Evolutionary conservation across 1,140 invertebrate species (phyloP).

Genomic region (Anthonomus grandis): DNA sequence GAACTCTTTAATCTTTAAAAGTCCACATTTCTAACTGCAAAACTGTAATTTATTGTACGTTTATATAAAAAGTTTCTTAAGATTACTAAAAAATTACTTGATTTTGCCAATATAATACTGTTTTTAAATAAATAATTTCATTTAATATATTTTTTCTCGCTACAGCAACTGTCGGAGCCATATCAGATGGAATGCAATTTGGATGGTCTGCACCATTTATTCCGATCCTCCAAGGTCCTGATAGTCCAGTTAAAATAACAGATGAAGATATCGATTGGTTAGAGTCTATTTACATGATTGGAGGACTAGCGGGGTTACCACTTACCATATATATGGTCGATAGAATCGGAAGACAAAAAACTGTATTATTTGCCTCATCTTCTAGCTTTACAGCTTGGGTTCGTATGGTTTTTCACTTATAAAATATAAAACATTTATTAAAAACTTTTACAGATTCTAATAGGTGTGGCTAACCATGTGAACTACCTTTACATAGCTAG

Average conservation of each 20-base stretch:
- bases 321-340: constrained; percentile 56
- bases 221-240: neutral
- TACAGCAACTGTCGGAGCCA: constrained; percentile 18
- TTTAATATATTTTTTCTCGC: no score
- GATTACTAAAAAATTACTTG: no score
- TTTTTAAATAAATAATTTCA: no score
- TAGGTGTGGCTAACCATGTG: constrained; percentile 46
- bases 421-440: no score
- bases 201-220: constrained; percentile 62
- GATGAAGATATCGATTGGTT: constrained; percentile 5
- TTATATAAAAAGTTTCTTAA: no score
- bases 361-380: constrained; percentile 54
- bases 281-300: constrained; percentile 7
- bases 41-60: no score
- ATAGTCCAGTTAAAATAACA: constrained; percentile 9
- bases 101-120: no score
- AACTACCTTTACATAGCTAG: constrained; percentile 49
- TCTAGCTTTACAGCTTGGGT: constrained; percentile 61
- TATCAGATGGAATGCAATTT: constrained; percentile 27
- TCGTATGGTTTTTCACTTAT: no score
- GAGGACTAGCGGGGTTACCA: constrained; percentile 49
- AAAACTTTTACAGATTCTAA: constrained; percentile 39
- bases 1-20: no score
- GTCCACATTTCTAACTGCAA: no score
- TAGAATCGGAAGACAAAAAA: constrained; percentile 59